Evolutionary conservation across 1,140 invertebrate species (phyloP), one percentile per base, ranked within the genome.

Genomic region (Pseudomyrmex concolor): DNA sequence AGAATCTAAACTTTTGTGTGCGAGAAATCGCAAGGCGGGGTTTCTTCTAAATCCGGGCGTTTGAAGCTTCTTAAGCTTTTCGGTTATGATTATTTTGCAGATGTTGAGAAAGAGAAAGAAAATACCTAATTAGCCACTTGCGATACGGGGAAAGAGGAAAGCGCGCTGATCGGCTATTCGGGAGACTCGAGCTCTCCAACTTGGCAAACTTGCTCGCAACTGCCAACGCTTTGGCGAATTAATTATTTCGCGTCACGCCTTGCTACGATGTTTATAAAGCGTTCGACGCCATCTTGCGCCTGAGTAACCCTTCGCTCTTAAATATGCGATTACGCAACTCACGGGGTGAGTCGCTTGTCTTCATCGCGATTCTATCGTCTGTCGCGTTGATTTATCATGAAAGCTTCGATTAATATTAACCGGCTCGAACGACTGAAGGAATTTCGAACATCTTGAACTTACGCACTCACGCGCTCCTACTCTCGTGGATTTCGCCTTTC

Each of bases 121-220:
- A 92, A 92, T 91, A 91, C 87, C 90, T 92, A 92, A 92, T 92
- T 92, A 92, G 78, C 85, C 85, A 84, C 48, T 80, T 83, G 72
- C 70, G 85, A 81, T 83, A 54, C 68, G 83, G 25, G 81, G 62
- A 57, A 34, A 7, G 34, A 0, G 34, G 34, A 34, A 34, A 34
- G 34, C 34, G 73, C 72, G 80, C 86, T 84, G 82, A 84, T 84
- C 80, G 86, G 84, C 81, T 83, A 91, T 86, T 91, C 83, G 64
- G 70, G 51, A 34, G 85, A 88, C 82, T 34, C 72, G 85, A 71
- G 87, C 45, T 82, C 70, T 67, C 77, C 48, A 54, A 15, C 63
- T 62, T 83, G 78, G 54, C 57, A 85, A 89, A 88, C 86, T 89
- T 72, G 54, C 34, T 50, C 84, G 78, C 68, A 55, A 45, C 63